These are phyloP conservation scores for Phyllotreta striolata DNA, from an alignment of 2,888 invertebrate genomes.

Conservation along the genomic window DNA sequence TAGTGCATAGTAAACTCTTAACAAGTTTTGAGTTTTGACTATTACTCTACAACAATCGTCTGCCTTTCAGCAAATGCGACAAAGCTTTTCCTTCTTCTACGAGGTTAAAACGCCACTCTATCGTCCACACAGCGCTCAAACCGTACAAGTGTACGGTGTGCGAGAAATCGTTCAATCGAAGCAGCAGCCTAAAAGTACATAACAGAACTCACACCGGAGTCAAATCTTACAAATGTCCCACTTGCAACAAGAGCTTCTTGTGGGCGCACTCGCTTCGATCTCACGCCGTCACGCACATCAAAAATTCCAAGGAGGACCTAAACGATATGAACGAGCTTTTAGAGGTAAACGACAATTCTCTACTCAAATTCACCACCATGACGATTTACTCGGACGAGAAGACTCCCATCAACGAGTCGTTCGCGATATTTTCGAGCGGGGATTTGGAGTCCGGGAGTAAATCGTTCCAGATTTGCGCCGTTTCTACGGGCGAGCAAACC, in stretches of 20 bases:
- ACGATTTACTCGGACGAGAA: conserved; percentile 30
- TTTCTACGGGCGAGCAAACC: conserved; percentile 19
- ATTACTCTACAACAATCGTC: background rate
- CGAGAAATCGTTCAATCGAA: conserved; percentile 45
- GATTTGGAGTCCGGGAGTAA: conserved; percentile 23
- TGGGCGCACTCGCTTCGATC: conserved; percentile 50
- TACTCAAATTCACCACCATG: conserved; percentile 27
- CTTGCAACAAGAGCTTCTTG: conserved; percentile 52
- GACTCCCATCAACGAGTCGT: conserved; percentile 25
- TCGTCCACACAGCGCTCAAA: conserved; percentile 35
- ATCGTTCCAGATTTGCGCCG: conserved; percentile 30
- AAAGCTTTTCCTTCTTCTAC: conserved; percentile 40
- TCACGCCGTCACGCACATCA: conserved; percentile 40
- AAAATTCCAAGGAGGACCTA: conserved; percentile 14
- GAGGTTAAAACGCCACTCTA: conserved; percentile 35
- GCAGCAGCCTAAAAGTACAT: conserved; percentile 52
- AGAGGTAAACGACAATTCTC: conserved; percentile 16
- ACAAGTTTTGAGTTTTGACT: too few relatives aligned
- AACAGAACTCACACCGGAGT: conserved; percentile 52
- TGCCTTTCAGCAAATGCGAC: conserved; percentile 35
- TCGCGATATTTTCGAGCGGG: conserved; percentile 30
- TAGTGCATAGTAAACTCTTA: too few relatives aligned
- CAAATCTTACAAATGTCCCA: conserved; percentile 49
- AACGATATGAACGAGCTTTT: conserved; percentile 7
- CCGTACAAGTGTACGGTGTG: conserved; percentile 46